Conservation (phyloP, 1,140 invertebrate species). For the Chrysoperla carnea region DNA sequence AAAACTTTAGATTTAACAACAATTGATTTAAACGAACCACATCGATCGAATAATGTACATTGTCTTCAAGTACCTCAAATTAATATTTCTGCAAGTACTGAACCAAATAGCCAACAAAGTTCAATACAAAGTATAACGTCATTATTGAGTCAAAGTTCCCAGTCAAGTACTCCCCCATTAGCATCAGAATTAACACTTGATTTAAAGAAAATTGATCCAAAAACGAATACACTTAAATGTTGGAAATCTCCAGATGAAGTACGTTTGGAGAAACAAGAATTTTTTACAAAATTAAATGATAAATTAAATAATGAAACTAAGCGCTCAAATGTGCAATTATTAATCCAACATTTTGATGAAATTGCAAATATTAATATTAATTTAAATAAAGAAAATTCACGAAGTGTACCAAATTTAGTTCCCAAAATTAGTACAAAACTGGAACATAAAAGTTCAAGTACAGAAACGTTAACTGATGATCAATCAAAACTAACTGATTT, state of each 20-base stretch:
- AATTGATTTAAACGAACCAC: slow-evolving; percentile 15
- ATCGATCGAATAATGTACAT: slow-evolving; percentile 5
- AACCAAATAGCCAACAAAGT: not conserved
- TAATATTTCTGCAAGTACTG: too few relatives aligned
- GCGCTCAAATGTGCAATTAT: slow-evolving; percentile 21
- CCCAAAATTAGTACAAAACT: slow-evolving; percentile 4
- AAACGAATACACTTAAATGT: slow-evolving; percentile 21
- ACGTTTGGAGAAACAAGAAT: slow-evolving; percentile 19
- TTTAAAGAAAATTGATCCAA: slow-evolving; percentile 18
- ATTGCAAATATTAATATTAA: slow-evolving; percentile 1
- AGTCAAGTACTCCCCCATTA: slow-evolving; percentile 11
- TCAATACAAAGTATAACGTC: not conserved
- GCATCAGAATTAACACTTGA: slow-evolving; percentile 19
- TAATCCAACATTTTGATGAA: slow-evolving; percentile 35
- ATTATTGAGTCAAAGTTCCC: slow-evolving; percentile 12
- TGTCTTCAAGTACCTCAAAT: too few relatives aligned
- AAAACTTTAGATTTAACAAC: not conserved
- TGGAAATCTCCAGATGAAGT: slow-evolving; percentile 36
- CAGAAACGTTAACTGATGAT: slow-evolving; percentile 9
- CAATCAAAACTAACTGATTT: slow-evolving; percentile 21
- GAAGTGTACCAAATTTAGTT: slow-evolving; percentile 13
- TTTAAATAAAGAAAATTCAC: slow-evolving; percentile 7
- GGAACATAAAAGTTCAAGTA: slow-evolving; percentile 4
- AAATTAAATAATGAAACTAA: not conserved
- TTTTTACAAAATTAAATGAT: not conserved